Evolutionary conservation across 2,113 vertebrate species (phyloP), one percentile per base, ranked within the genome.

Genomic region (Chloropsis hardwickii): DNA sequence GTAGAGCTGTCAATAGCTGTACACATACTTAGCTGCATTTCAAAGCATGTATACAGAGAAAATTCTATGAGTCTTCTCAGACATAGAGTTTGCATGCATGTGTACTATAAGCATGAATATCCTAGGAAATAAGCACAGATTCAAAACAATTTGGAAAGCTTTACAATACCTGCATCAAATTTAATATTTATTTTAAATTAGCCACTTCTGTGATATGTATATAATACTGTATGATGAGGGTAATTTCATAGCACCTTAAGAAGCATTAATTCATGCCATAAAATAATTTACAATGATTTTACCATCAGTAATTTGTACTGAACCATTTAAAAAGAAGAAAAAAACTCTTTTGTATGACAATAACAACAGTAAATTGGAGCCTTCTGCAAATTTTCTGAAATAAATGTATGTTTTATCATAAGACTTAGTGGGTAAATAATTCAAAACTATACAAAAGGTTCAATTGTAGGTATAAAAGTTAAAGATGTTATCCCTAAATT

Each of bases 131-230:
- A 78, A 78, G 44, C 29, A 79, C 10, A n/a, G 86, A 81, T 47
- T 69, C 64, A 66, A 90, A 89, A 71, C 31, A 73, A 76, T 81
- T 88, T 71, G 21, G 48, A 79, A 57, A 2, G 5, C 14, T 72
- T 74, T 64, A 66, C 48, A 81, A 35, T 57, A 86, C 3, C 47
- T 72, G 25, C 51, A 83, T 29, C 67, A 39, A 84, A 78, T 92
- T 88, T 73, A 79, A 80, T 86, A 77, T 95, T 96, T 86, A 39
- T 80, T 91, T 94, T 82, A 94, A 96, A 95, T 93, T 78, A 94
- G 82, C 40, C 61, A 85, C 31, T 88, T 90, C 42, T 66, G 60
- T 79, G 92, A 93, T 81, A 90, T 3, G 24, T 74, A 53, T 61
- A 87, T 81, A 97, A 94, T 93, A 74, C 47, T 39, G 20, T 64